phyloP scores from a whole-genome alignment of 2,888 invertebrate genomes.

The Hanleya hanleyi region DNA sequence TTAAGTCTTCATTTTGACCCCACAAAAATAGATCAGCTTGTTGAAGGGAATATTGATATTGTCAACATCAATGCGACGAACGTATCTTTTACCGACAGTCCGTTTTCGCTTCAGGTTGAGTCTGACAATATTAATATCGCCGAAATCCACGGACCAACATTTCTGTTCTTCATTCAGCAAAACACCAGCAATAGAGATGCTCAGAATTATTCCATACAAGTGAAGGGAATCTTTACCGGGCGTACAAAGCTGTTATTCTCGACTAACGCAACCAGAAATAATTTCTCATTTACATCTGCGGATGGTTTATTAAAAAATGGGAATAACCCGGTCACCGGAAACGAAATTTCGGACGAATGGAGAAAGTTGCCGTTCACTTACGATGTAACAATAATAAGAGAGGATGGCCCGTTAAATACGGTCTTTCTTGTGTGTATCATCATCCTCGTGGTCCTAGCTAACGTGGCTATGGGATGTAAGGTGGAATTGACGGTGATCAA shows the following conservation, averaged over 20 bases:
- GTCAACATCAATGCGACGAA: not conserved
- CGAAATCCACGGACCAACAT: not conserved
- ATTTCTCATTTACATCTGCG: not conserved
- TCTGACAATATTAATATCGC: not conserved
- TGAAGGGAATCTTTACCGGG: not conserved
- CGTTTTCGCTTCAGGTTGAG: not conserved
- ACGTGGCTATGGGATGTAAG: conserved; percentile 75
- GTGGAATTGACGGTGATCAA: conserved; percentile 71
- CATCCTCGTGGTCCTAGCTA: conserved; percentile 68
- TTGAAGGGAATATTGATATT: not conserved
- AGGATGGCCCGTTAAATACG: conserved; percentile 43
- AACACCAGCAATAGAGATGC: not conserved
- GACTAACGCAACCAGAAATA: not conserved
- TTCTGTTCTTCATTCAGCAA: not conserved
- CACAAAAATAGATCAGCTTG: not conserved
- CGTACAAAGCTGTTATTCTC: not conserved
- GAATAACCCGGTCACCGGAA: not conserved
- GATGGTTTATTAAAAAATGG: not conserved
- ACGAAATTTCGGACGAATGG: not conserved
- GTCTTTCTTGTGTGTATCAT: conserved; percentile 68
- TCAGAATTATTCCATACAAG: not conserved
- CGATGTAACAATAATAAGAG: conserved; percentile 44
- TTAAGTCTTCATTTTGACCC: not conserved
- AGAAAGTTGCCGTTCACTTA: conserved; percentile 10
- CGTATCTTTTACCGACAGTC: not conserved